These are phyloP conservation scores for Micrastur ruficollis DNA, from an alignment of 2,797 vertebrate species.

Conservation along the genomic window DNA sequence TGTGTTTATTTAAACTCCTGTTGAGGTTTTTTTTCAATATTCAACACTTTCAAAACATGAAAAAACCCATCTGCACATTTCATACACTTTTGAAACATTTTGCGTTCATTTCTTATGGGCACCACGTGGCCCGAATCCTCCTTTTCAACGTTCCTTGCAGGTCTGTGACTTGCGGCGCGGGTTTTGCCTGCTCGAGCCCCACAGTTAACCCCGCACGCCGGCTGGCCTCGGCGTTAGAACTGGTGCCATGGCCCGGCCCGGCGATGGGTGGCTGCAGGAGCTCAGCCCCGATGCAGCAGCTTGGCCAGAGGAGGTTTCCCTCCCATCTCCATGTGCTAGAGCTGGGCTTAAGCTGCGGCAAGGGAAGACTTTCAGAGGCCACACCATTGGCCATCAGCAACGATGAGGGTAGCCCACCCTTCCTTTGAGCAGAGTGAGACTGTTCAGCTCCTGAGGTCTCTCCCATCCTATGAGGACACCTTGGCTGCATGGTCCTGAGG, in stretches of 20 bases:
- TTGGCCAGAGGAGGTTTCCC: background rate
- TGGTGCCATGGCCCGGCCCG: background rate
- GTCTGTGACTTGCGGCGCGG: fast-evolving
- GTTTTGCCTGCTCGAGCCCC: background rate
- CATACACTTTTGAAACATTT: background rate
- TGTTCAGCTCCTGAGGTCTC: background rate
- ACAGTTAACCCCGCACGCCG: background rate
- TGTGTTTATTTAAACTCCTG: slow-evolving; percentile 55
- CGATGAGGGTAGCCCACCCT: background rate
- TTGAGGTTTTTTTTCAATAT: background rate
- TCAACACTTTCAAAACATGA: background rate
- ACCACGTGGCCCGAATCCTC: background rate
- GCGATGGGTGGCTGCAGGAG: background rate
- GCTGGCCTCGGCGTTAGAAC: too few relatives aligned
- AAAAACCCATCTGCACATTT: background rate
- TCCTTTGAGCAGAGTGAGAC: background rate
- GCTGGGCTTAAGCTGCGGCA: background rate
- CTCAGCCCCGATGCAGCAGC: background rate
- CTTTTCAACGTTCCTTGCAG: background rate
- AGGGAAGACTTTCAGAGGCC: background rate
- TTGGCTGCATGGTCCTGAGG: background rate
- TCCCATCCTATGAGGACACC: background rate
- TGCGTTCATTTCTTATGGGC: background rate
- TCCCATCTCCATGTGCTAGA: background rate
- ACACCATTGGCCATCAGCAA: fast-evolving